phyloP scores from a whole-genome alignment of 2,797 vertebrate species.

The Pampus argenteus region DNA sequence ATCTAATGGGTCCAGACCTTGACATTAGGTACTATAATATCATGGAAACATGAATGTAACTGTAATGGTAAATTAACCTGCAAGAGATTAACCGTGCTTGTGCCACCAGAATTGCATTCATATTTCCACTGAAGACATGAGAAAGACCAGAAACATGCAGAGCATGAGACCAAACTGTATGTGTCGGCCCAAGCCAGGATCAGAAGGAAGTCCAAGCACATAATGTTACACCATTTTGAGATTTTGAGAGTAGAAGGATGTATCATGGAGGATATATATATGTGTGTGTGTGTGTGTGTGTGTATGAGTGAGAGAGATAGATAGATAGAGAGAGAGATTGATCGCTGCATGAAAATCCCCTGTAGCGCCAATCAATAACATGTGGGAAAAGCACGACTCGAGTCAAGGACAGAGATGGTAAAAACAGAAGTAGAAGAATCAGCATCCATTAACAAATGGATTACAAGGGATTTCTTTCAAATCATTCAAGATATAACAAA shows the following conservation, averaged over 20 bases:
- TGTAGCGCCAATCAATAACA: constrained; percentile 62
- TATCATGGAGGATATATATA: constrained; percentile 46
- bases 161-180: background rate
- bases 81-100: background rate
- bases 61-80: constrained; percentile 7
- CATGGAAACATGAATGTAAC: background rate
- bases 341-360: constrained; percentile 52
- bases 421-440: constrained; percentile 13
- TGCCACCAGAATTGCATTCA: background rate
- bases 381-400: constrained; percentile 39
- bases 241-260: constrained; percentile 61
- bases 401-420: constrained; percentile 55
- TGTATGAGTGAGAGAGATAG: too few species aligned
- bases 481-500: background rate
- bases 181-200: background rate
- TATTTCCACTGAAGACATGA: background rate
- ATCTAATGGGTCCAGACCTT: constrained; percentile 14
- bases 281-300: constrained; percentile 14
- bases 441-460: constrained; percentile 7
- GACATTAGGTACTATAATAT: constrained; percentile 18
- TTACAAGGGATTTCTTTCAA: background rate
- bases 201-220: constrained; percentile 42
- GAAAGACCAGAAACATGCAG: background rate
- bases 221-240: constrained; percentile 69
- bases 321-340: too few species aligned